Conservation (phyloP, 1,140 invertebrate genomes). For the Lanistes nyassanus region DNA sequence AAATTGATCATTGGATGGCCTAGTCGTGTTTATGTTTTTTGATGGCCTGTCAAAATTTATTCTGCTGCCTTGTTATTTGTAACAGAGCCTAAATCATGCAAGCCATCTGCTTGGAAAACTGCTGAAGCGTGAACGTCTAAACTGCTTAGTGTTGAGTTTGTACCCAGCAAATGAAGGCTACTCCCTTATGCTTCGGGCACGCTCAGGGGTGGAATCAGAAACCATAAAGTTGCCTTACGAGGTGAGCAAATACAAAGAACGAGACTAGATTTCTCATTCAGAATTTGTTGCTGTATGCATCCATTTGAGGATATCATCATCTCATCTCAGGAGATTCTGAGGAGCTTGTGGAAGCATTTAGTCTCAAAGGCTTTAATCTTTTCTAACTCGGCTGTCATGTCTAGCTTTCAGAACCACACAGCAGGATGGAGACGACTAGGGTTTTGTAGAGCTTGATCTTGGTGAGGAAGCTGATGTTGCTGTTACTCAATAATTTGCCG, state of each 20-base stretch:
- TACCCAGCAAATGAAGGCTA: slow-evolving; percentile 93
- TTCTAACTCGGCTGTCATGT: too few relatives aligned
- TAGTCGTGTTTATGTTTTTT: too few relatives aligned
- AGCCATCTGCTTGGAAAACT: slow-evolving; percentile 86
- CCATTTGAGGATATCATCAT: too few relatives aligned
- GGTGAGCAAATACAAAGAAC: slow-evolving; percentile 45
- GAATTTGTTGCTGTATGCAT: too few relatives aligned
- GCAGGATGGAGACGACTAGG: too few relatives aligned
- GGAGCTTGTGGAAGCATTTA: too few relatives aligned
- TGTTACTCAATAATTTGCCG: too few relatives aligned
- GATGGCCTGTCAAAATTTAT: not conserved
- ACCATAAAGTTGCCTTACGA: slow-evolving; percentile 70
- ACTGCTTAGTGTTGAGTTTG: slow-evolving; percentile 89
- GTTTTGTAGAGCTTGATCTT: too few relatives aligned
- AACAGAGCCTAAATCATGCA: slow-evolving; percentile 73
- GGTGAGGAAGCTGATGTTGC: too few relatives aligned
- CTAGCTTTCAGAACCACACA: too few relatives aligned
- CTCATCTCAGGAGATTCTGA: too few relatives aligned
- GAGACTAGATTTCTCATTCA: not conserved
- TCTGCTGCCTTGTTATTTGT: not conserved
- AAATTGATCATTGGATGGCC: too few relatives aligned
- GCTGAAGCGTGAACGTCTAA: slow-evolving; percentile 83
- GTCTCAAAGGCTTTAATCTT: not conserved
- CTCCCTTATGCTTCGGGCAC: slow-evolving; percentile 80
- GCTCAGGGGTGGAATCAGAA: slow-evolving; percentile 67